Evolutionary conservation across 2,797 vertebrate species (phyloP).

Genomic region (Peromyscus nudipes): DNA sequence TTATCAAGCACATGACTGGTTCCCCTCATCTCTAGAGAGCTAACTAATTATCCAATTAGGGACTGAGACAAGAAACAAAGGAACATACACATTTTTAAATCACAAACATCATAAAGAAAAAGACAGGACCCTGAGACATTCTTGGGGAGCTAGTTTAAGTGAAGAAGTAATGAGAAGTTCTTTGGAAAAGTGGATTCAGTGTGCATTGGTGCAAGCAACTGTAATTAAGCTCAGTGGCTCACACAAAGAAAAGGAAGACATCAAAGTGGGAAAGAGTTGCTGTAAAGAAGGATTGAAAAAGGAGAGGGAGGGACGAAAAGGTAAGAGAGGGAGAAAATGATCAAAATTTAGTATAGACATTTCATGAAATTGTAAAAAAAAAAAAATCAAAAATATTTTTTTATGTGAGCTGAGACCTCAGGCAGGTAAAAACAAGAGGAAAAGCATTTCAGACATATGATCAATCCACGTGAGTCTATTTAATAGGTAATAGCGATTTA

Average conservation of each 20-base stretch:
- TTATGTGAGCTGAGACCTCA: background rate
- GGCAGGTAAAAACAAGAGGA: background rate
- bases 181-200: background rate
- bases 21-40: background rate
- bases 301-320: background rate
- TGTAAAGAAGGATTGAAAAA: background rate
- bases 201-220: background rate
- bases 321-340: too few species aligned
- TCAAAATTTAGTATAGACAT: background rate
- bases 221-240: background rate
- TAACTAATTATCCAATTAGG: background rate
- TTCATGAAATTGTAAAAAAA: background rate
- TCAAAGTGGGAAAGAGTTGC: background rate
- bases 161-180: background rate
- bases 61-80: background rate
- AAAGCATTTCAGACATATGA: background rate
- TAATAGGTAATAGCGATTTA: too few species aligned
- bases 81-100: background rate
- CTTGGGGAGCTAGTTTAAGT: background rate
- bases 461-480: too few species aligned
- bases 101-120: constrained; percentile 9
- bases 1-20: background rate
- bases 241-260: background rate
- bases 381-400: background rate
- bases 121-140: background rate